Percentiles rank a stretch among this genome's conserved stretches.
Evolutionary conservation across 2,888 invertebrate species (phyloP).

Genomic region (Tetragonisca angustula): DNA sequence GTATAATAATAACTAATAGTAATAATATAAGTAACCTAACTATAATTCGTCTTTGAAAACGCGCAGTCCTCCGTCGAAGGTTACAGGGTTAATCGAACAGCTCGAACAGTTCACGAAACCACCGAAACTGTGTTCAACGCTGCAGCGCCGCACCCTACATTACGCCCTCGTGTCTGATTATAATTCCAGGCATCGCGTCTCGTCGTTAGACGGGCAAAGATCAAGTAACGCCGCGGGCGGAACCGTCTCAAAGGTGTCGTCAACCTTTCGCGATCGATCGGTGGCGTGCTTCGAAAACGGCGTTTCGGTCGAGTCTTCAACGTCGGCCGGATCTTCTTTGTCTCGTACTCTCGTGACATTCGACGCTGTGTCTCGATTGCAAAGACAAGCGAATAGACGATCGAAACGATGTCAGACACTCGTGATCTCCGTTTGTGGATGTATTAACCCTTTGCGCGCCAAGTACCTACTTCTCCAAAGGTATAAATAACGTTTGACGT

Average conservation of each 20-base stretch:
- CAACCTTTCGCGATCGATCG: slow-evolving; percentile 56
- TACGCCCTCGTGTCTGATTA: slow-evolving; percentile 34
- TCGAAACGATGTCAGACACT: slow-evolving; percentile 26
- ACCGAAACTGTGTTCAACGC: slow-evolving; percentile 21
- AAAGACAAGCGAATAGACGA: not conserved
- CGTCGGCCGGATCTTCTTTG: slow-evolving; percentile 25
- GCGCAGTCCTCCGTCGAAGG: not conserved
- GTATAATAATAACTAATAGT: too few relatives aligned
- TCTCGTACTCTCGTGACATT: slow-evolving; percentile 48
- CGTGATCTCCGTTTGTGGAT: slow-evolving; percentile 35
- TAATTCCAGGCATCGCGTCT: slow-evolving; percentile 21
- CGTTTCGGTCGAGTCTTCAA: slow-evolving; percentile 42
- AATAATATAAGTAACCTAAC: too few relatives aligned
- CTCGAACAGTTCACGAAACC: not conserved
- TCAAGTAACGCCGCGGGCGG: slow-evolving; percentile 59
- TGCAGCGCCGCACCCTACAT: slow-evolving; percentile 26
- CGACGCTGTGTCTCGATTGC: not conserved
- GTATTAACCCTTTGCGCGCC: not conserved
- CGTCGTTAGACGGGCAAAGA: slow-evolving; percentile 61
- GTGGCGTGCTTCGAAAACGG: slow-evolving; percentile 16
- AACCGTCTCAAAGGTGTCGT: slow-evolving; percentile 52
- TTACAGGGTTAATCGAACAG: slow-evolving; percentile 12
- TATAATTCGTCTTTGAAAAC: too few relatives aligned
- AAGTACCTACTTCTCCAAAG: too few relatives aligned
- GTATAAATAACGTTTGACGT: too few relatives aligned